Evolutionary conservation across 2,797 vertebrate species (phyloP).

Genomic region (Coregonus ussuriensis): DNA sequence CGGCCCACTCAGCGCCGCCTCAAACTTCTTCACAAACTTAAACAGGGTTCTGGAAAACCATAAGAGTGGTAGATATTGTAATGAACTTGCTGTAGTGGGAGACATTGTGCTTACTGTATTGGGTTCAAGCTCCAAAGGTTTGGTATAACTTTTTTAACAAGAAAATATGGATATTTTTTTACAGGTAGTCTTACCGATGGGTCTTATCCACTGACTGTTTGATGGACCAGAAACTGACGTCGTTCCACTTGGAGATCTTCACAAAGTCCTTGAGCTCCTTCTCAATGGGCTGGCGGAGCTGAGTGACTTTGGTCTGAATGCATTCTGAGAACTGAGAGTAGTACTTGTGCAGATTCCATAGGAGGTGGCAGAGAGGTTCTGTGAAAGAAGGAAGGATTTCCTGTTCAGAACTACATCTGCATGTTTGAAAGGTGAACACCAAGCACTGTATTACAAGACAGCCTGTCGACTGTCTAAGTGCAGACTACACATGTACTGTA

Average conservation of each 20-base stretch:
- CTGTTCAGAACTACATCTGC: background rate
- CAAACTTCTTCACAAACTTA: constrained; percentile 95
- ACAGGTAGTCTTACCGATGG: constrained; percentile 80
- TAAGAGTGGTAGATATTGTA: constrained; percentile 4
- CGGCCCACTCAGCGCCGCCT: constrained; percentile 79
- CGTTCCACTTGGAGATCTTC: constrained; percentile 97
- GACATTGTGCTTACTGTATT: background rate
- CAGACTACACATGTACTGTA: background rate
- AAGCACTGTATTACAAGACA: background rate
- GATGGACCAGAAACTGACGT: constrained; percentile 98
- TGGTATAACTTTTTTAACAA: background rate
- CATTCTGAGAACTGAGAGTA: constrained; percentile 89
- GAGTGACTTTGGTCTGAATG: constrained; percentile 80
- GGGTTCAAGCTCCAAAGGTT: background rate
- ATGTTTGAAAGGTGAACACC: background rate
- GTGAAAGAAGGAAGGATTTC: constrained; percentile 35
- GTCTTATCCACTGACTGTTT: constrained; percentile 98
- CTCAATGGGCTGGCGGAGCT: constrained; percentile 90
- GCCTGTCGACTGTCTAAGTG: background rate
- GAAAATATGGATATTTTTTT: background rate
- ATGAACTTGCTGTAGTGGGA: background rate
- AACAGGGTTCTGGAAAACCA: constrained; percentile 85
- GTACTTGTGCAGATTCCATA: constrained; percentile 95
- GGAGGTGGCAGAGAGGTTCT: constrained; percentile 85
- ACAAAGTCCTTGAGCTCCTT: constrained; percentile 98